Evolutionary conservation across 2,797 vertebrate genomes (phyloP).

Genomic region (Selene dorsalis): DNA sequence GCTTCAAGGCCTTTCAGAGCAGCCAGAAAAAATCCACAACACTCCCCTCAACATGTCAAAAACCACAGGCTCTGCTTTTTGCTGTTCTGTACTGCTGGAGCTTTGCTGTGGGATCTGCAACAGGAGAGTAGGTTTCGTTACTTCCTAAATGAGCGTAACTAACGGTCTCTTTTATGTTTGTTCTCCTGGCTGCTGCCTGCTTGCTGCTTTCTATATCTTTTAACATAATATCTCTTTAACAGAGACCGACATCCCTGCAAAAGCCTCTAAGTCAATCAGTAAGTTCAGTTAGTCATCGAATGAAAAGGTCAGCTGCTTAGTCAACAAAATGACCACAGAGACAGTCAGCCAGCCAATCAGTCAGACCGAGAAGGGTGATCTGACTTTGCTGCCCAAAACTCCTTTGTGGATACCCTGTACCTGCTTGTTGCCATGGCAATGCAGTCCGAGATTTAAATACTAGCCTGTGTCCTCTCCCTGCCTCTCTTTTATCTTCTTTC

Average conservation of each 20-base stretch:
- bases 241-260: slow-evolving; percentile 58
- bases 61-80: slow-evolving; percentile 40
- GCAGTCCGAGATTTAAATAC: slow-evolving; percentile 74
- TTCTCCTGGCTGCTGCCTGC: slow-evolving; percentile 19
- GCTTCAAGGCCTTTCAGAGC: slow-evolving; percentile 68
- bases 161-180: slow-evolving; percentile 31
- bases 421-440: slow-evolving; percentile 78
- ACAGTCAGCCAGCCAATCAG: slow-evolving; percentile 66
- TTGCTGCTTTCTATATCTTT: slow-evolving; percentile 38
- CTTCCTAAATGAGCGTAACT: slow-evolving; percentile 39
- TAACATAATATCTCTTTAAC: slow-evolving; percentile 54
- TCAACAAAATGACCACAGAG: slow-evolving; percentile 67
- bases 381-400: slow-evolving; percentile 58
- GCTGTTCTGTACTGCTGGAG: slow-evolving; percentile 31
- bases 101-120: slow-evolving; percentile 35
- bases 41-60: slow-evolving; percentile 64
- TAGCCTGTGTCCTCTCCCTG: slow-evolving; percentile 61
- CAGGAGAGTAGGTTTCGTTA: slow-evolving; percentile 23
- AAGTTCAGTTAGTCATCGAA: slow-evolving; percentile 71
- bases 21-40: slow-evolving; percentile 53
- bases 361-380: slow-evolving; percentile 60
- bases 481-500: slow-evolving; percentile 69
- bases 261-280: slow-evolving; percentile 71
- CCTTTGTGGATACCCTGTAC: slow-evolving; percentile 56
- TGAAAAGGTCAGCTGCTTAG: slow-evolving; percentile 73